Evolutionary conservation across 2,888 invertebrate species (phyloP).

Genomic region (Polia nebulosa): DNA sequence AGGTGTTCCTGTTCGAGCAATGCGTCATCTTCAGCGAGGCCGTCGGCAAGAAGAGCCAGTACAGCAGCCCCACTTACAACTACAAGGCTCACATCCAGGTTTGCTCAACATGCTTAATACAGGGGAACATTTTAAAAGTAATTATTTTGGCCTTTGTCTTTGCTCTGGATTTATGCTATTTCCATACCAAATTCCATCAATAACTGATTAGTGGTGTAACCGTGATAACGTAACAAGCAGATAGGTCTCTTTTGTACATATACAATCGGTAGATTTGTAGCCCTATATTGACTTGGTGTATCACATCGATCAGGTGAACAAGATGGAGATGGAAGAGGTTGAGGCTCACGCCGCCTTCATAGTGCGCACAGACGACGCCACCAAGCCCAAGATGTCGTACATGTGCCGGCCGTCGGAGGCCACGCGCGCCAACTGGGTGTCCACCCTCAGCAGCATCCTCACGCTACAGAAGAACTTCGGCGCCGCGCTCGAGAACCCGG

Average conservation of each 20-base stretch:
- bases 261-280: not conserved
- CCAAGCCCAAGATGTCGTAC: slow-evolving; percentile 94
- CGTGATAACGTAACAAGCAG: not conserved
- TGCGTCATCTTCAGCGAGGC: slow-evolving; percentile 99
- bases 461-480: slow-evolving; percentile 98
- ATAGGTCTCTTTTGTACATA: not conserved
- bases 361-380: slow-evolving; percentile 94
- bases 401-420: slow-evolving; percentile 94
- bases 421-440: slow-evolving; percentile 96
- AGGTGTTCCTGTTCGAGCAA: slow-evolving; percentile 99
- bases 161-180: not conserved
- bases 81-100: slow-evolving; percentile 99
- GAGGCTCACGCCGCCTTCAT: slow-evolving; percentile 79
- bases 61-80: slow-evolving; percentile 97
- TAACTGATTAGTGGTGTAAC: not conserved
- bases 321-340: slow-evolving; percentile 95
- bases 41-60: slow-evolving; percentile 97
- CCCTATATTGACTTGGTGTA: slow-evolving; percentile 22
- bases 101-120: slow-evolving; percentile 65
- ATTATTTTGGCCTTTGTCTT: not conserved
- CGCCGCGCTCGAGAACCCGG: slow-evolving; percentile 98
- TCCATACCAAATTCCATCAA: too few relatives aligned
- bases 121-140: not conserved
- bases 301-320: slow-evolving; percentile 95
- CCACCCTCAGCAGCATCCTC: slow-evolving; percentile 95